A percentile compares a stretch with the other conserved stretches of the same genome.
Evolutionary conservation across 2,888 invertebrate genomes (phyloP).

Genomic region (Scaptomyza polygonia): DNA sequence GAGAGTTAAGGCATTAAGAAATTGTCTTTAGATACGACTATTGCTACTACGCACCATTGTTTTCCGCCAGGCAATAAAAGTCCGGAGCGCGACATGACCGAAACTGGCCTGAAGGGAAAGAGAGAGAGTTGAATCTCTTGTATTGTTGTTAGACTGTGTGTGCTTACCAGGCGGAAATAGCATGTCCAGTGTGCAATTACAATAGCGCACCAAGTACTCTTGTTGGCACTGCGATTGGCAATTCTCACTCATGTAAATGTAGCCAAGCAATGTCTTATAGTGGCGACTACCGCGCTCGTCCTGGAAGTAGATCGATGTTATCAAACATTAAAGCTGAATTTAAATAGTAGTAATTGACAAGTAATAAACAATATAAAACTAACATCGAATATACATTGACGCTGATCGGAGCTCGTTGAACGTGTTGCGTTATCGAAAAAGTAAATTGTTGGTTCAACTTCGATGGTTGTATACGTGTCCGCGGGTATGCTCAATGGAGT

Average conservation of each 20-base stretch:
- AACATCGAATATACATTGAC: constrained; percentile 80
- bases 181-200: constrained; percentile 83
- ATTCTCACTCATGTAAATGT: constrained; percentile 82
- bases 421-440: constrained; percentile 80
- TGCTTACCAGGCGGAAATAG: constrained; percentile 83
- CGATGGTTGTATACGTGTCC: constrained; percentile 75
- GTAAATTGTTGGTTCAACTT: constrained; percentile 79
- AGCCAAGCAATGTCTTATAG: constrained; percentile 79
- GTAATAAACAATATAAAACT: constrained; percentile 25
- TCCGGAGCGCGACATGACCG: constrained; percentile 74
- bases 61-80: constrained; percentile 78
- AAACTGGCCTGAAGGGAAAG: constrained; percentile 67
- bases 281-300: constrained; percentile 74
- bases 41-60: constrained; percentile 72
- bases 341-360: no score
- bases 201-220: constrained; percentile 80
- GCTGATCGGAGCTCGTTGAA: constrained; percentile 64
- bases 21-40: background rate
- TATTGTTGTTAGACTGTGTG: constrained; percentile 34
- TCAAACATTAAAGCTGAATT: no score
- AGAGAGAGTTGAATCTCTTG: constrained; percentile 26
- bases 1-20: constrained; percentile 9
- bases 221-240: constrained; percentile 83
- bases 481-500: constrained; percentile 69
- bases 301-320: constrained; percentile 52